Conservation (phyloP, 2,888 invertebrate species). For the Parochlus steinenii region DNA sequence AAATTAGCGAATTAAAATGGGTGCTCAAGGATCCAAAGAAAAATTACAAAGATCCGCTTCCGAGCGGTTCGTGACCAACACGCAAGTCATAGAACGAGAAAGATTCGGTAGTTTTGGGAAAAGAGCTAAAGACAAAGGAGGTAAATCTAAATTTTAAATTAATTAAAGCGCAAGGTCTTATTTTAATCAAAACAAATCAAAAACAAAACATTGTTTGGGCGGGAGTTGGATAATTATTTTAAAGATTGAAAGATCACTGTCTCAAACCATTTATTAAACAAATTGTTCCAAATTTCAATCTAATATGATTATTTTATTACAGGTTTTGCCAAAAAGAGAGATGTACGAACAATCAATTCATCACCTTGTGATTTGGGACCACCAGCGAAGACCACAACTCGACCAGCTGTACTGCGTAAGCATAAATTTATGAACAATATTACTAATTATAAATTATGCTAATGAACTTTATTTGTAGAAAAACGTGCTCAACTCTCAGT, state of each 20-base stretch:
- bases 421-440: no score
- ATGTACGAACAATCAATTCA: constrained; percentile 31
- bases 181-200: background rate
- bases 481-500: constrained; percentile 3
- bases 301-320: constrained; percentile 14
- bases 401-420: constrained; percentile 11
- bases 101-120: constrained; percentile 53
- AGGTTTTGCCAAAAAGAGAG: constrained; percentile 32
- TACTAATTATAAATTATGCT: no score
- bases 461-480: no score
- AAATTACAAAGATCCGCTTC: constrained; percentile 50
- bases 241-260: no score
- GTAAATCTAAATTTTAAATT: background rate
- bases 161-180: background rate
- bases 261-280: background rate
- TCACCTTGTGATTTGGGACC: constrained; percentile 31
- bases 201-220: no score
- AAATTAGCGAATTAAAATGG: constrained; percentile 38
- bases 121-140: constrained; percentile 31
- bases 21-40: constrained; percentile 61
- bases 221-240: no score
- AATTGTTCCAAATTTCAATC: constrained; percentile 1
- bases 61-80: constrained; percentile 34
- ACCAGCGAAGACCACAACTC: constrained; percentile 26
- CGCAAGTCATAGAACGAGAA: constrained; percentile 43